phyloP scores from a whole-genome alignment of 1,140 invertebrate species.

The Drosophila ironensis region DNA sequence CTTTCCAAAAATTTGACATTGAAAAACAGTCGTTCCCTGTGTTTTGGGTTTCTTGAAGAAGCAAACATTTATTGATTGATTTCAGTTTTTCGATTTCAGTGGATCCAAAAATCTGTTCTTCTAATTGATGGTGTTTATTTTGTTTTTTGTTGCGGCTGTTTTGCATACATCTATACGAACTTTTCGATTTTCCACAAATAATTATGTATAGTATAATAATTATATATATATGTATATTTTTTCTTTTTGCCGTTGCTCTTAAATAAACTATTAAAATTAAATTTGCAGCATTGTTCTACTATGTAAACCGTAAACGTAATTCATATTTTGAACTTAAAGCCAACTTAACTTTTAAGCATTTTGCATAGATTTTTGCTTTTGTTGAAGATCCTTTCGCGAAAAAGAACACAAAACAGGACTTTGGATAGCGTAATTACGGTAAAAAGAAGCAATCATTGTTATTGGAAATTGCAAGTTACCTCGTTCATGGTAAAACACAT shows the following conservation, averaged over 20 bases:
- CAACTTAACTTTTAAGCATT: slow-evolving; percentile 71
- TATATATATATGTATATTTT: slow-evolving; percentile 52
- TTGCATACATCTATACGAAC: slow-evolving; percentile 46
- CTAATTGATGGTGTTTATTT: slow-evolving; percentile 51
- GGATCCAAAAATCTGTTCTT: slow-evolving; percentile 53
- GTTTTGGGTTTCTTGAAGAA: slow-evolving; percentile 32
- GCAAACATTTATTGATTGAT: slow-evolving; percentile 46
- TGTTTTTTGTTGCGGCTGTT: slow-evolving; percentile 13
- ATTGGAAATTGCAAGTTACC: slow-evolving; percentile 32
- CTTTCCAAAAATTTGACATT: slow-evolving; percentile 44
- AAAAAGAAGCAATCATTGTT: slow-evolving; percentile 43
- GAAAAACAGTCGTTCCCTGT: slow-evolving; percentile 8
- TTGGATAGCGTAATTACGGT: slow-evolving; percentile 12
- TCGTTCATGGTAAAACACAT: slow-evolving; percentile 45
- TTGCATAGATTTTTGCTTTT: slow-evolving; percentile 48
- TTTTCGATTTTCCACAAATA: slow-evolving; percentile 62
- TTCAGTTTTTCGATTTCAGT: slow-evolving; percentile 42
- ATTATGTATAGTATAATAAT: slow-evolving; percentile 54
- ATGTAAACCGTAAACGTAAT: slow-evolving; percentile 64
- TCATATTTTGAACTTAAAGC: slow-evolving; percentile 76
- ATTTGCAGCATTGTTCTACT: slow-evolving; percentile 72
- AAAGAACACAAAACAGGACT: slow-evolving; percentile 69
- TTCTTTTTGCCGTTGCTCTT: slow-evolving; percentile 63
- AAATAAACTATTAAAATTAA: slow-evolving; percentile 68
- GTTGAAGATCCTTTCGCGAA: slow-evolving; percentile 67